Conservation (phyloP, 2,113 vertebrate genomes). For the Elgaria multicarinata region DNA sequence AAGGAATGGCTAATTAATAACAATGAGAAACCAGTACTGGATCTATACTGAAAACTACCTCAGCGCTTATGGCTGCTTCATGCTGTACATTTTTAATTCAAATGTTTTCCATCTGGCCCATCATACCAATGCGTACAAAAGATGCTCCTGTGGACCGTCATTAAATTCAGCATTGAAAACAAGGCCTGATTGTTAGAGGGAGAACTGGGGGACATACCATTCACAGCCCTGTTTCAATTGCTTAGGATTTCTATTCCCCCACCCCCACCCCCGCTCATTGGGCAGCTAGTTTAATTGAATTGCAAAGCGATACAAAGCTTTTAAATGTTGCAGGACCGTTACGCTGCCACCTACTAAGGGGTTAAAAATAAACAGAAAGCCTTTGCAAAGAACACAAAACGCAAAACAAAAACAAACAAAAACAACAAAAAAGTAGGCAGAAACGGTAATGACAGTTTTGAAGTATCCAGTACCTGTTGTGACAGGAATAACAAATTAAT, state of each 20-base stretch:
- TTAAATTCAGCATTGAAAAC: slow-evolving; percentile 55
- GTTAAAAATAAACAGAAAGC: slow-evolving; percentile 89
- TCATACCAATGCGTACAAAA: not conserved
- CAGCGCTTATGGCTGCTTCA: slow-evolving; percentile 21
- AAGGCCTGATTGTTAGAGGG: slow-evolving; percentile 26
- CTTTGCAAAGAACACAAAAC: slow-evolving; percentile 55
- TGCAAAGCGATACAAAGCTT: slow-evolving; percentile 15
- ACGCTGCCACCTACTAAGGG: slow-evolving; percentile 71
- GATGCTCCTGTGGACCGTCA: slow-evolving; percentile 8
- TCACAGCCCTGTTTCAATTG: slow-evolving; percentile 7
- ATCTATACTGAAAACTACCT: slow-evolving; percentile 35
- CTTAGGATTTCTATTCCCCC: slow-evolving; percentile 40
- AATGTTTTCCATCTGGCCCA: slow-evolving; percentile 35
- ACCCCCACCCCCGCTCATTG: too few relatives aligned
- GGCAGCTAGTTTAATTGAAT: slow-evolving; percentile 48
- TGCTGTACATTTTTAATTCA: slow-evolving; percentile 42
- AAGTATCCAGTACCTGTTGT: slow-evolving; percentile 96
- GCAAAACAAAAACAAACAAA: slow-evolving; percentile 25
- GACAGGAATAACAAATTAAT: slow-evolving; percentile 99
- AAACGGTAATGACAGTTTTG: slow-evolving; percentile 93
- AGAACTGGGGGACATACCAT: slow-evolving; percentile 31
- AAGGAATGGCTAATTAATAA: slow-evolving; percentile 16
- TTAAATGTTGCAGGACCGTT: slow-evolving; percentile 17
- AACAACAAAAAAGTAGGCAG: slow-evolving; percentile 83
- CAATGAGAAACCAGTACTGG: slow-evolving; percentile 6